Evolutionary conservation across 2,113 vertebrate genomes (phyloP), one percentile per base, ranked within the genome.

Genomic region (Saccopteryx bilineata): DNA sequence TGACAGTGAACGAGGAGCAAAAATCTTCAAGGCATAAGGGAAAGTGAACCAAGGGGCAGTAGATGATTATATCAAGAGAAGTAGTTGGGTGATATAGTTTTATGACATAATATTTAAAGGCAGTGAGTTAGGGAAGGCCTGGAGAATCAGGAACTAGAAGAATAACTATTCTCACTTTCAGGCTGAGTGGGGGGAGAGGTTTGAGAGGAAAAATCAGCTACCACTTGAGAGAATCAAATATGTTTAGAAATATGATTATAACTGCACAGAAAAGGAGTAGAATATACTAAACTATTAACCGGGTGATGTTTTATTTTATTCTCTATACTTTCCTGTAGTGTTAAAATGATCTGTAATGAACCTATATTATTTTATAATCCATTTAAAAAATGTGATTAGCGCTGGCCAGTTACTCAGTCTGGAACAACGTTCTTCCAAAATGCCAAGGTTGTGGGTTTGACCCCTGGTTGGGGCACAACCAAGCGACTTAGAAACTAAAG

Each of bases 211-310:
- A 72, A 61, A 74, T 74, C 23, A 74, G 5, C 68, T 72, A 74
- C 46, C 65, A 91, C 31, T 28, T 74, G 56, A 33, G 15, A 58
- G 18, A 31, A 58, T 65, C 56, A 83, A 33, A 83, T 60, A 82
- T 66, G 31, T 78, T 78, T 54, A 39, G 31, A 31, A 65, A 24
- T 66, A 90, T 66, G 24, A 56, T 65, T 89, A 78, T 78, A 54
- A 46, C 87, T 65, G 60, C 46, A 65, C 21, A 19, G 86, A 88
- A 46, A 63, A 74, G 74, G 39, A 72, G 19, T 52, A 33, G 58
- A 76, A 76, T 65, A 65, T 46, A 89, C 58, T 76, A 65, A 89
- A 87, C 72, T 74, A 48, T 19, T 74, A 74, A 89, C 48, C 78
- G 14, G 21, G 9, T 65, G 72, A 89, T 52, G 60, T 89, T 76